These are phyloP conservation scores for Chelonus insularis DNA, from an alignment of 1,140 invertebrate species.

Conservation along the genomic window DNA sequence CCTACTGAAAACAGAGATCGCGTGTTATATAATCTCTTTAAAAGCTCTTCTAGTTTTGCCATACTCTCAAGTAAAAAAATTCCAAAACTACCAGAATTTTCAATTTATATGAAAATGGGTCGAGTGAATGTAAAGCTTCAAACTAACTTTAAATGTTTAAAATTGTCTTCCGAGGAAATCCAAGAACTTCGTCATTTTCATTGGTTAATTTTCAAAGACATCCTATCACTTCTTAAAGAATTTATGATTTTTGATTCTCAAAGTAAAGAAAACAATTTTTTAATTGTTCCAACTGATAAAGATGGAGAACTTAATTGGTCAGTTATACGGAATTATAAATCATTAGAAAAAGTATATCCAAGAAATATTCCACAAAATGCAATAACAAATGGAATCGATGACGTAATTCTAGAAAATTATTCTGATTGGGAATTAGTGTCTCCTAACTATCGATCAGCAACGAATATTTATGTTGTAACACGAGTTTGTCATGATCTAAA, in stretches of 20 bases:
- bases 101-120: conserved; percentile 83
- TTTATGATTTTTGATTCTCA: conserved; percentile 74
- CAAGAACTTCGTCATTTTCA: conserved; percentile 64
- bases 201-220: conserved; percentile 67
- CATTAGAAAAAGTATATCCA: conserved; percentile 13
- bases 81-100: conserved; percentile 76
- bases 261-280: conserved; percentile 68
- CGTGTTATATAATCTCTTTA: conserved; percentile 48
- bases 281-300: conserved; percentile 71
- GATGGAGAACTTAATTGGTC: conserved; percentile 68
- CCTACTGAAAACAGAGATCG: conserved; percentile 44
- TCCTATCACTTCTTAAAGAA: conserved; percentile 76
- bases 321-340: conserved; percentile 54
- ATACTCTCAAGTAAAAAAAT: conserved; percentile 65
- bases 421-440: conserved; percentile 43
- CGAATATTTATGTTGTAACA: conserved; percentile 75
- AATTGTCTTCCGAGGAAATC: conserved; percentile 62
- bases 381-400: neutral
- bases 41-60: conserved; percentile 56
- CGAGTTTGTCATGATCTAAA: conserved; percentile 77
- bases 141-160: conserved; percentile 59
- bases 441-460: conserved; percentile 44
- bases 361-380: neutral
- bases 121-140: conserved; percentile 71
- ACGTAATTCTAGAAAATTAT: neutral